phyloP scores from a whole-genome alignment of 1,140 invertebrate genomes.

The Drosophila tani region DNA sequence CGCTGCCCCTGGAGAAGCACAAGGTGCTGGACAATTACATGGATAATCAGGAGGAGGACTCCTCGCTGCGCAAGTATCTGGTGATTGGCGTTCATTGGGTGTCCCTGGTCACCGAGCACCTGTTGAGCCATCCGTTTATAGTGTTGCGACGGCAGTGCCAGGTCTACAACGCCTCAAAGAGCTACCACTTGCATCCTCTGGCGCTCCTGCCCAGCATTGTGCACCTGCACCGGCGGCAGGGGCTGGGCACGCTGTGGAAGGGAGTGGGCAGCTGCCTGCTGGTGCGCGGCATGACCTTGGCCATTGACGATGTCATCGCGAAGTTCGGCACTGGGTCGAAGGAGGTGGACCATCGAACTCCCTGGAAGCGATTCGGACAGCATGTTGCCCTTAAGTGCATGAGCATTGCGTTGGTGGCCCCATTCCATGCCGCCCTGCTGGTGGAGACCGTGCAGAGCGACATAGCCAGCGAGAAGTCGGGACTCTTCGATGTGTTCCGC shows the following conservation, averaged over 20 bases:
- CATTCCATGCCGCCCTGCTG: conserved; percentile 96
- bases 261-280: conserved; percentile 95
- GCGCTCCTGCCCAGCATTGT: conserved; percentile 94
- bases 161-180: conserved; percentile 90
- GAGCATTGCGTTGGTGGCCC: conserved; percentile 93
- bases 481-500: conserved; percentile 95
- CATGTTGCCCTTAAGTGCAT: conserved; percentile 94
- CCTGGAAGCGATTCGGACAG: conserved; percentile 88
- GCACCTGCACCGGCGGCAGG: conserved; percentile 93
- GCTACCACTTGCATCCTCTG: conserved; percentile 93
- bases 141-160: conserved; percentile 97
- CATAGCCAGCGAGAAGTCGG: conserved; percentile 97
- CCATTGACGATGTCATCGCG: conserved; percentile 94
- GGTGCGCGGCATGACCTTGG: conserved; percentile 94
- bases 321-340: conserved; percentile 97
- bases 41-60: conserved; percentile 86
- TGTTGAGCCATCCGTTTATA: conserved; percentile 96
- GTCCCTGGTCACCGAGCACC: conserved; percentile 93
- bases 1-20: conserved; percentile 65
- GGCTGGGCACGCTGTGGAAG: conserved; percentile 96
- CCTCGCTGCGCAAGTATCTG: conserved; percentile 88
- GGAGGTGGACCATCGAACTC: conserved; percentile 91
- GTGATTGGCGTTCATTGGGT: conserved; percentile 90
- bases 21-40: conserved; percentile 82
- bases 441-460: conserved; percentile 98